Percentiles rank a stretch among this genome's conserved stretches.
Conservation (phyloP, 2,888 invertebrate genomes). For the Drosophila subsilvestris region DNA sequence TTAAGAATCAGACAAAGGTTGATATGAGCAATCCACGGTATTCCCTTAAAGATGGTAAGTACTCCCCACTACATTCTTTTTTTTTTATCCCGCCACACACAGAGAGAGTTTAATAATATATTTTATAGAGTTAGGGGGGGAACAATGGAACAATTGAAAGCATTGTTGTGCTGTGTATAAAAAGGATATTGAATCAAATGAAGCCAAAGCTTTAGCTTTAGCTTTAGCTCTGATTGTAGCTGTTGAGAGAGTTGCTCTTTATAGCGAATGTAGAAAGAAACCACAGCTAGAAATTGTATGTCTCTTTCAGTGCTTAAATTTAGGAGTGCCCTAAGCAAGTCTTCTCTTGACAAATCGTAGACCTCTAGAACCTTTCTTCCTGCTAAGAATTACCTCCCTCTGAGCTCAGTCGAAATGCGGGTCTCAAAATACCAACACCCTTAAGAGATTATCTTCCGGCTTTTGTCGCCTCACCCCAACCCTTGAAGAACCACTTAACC, state of each 20-base stretch:
- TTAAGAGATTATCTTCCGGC: not conserved
- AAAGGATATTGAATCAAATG: not conserved
- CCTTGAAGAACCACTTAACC: not conserved
- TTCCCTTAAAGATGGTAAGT: conserved; percentile 91
- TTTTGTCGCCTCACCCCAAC: not conserved
- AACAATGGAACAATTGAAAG: not conserved
- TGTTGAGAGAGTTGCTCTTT: not conserved
- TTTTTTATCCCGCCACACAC: no score
- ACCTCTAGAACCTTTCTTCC: no score
- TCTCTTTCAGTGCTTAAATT: no score
- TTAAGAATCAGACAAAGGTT: conserved; percentile 95
- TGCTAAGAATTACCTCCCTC: not conserved
- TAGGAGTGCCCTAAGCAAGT: no score
- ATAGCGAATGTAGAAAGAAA: no score
- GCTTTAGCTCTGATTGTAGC: not conserved
- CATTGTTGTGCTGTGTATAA: not conserved
- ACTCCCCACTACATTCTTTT: no score
- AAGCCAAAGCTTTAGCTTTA: not conserved
- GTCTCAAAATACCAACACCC: not conserved
- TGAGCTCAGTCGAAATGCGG: not conserved
- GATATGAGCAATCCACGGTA: conserved; percentile 94
- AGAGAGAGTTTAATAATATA: not conserved
- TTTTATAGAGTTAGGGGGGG: not conserved
- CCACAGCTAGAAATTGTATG: no score
- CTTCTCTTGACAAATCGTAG: not conserved